Percentiles rank a stretch among this genome's conserved stretches.
phyloP scores from a whole-genome alignment of 2,113 vertebrate genomes.

The Vireo altiloquus region DNA sequence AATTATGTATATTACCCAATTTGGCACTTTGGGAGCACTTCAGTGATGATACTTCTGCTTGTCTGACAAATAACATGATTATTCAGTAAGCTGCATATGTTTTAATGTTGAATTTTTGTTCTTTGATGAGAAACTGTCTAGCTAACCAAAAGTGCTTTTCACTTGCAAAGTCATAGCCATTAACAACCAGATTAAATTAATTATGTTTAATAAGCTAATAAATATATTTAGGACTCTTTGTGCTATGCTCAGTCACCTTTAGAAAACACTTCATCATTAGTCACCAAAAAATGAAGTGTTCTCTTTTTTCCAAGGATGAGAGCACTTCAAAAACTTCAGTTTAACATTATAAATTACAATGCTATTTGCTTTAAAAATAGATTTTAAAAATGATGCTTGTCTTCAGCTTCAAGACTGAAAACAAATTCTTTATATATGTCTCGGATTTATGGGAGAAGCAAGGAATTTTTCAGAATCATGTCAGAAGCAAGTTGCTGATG shows the following conservation, averaged over 20 bases:
- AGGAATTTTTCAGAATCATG: neutral
- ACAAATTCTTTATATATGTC: neutral
- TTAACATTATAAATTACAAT: neutral
- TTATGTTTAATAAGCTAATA: conserved; percentile 33
- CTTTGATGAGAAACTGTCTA: neutral
- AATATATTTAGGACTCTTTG: conserved; percentile 4
- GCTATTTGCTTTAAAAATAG: neutral
- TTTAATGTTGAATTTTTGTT: neutral
- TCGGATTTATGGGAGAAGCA: neutral
- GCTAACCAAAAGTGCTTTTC: neutral
- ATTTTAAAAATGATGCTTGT: neutral
- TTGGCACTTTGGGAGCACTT: conserved; percentile 24
- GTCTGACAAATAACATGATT: conserved; percentile 30
- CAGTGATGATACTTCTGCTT: conserved; percentile 18
- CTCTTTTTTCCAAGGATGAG: neutral
- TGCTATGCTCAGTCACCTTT: conserved; percentile 25
- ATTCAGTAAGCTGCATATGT: neutral
- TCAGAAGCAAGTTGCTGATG: neutral
- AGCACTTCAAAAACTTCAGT: neutral
- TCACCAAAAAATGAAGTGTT: neutral
- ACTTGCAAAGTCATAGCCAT: neutral
- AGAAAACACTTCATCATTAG: conserved; percentile 40
- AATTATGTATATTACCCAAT: conserved; percentile 54
- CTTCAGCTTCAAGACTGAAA: neutral
- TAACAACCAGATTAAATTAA: conserved; percentile 24